Evolutionary conservation across 2,888 invertebrate genomes (phyloP).

Genomic region (Biston betularia): DNA sequence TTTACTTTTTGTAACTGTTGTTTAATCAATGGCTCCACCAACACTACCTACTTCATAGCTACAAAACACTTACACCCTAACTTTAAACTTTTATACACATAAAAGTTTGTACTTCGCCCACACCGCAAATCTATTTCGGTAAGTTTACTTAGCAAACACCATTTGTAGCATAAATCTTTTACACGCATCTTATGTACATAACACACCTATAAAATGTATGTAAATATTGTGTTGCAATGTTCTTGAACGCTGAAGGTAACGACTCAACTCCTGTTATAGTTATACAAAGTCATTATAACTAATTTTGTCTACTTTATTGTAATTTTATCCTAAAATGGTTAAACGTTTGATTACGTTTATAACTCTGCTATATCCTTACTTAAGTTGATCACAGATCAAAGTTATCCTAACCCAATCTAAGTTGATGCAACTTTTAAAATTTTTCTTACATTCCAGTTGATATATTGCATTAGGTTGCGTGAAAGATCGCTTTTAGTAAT

Average conservation of each 20-base stretch:
- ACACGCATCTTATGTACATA: conserved; percentile 27
- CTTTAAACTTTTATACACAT: neutral
- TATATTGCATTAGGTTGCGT: too few relatives aligned
- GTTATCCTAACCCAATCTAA: conserved; percentile 6
- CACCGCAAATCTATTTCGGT: conserved; percentile 31
- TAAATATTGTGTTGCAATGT: conserved; percentile 53
- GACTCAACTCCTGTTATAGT: conserved; percentile 48
- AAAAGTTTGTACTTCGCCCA: conserved; percentile 14
- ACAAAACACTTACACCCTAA: neutral
- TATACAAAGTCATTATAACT: conserved; percentile 48
- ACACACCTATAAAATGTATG: conserved; percentile 43
- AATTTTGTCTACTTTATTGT: conserved; percentile 46
- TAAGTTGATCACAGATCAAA: too few relatives aligned
- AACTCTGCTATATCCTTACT: too few relatives aligned
- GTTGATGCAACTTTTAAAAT: conserved; percentile 5
- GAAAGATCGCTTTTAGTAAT: too few relatives aligned
- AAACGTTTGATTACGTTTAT: neutral
- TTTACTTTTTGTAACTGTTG: too few relatives aligned
- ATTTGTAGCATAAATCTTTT: conserved; percentile 35
- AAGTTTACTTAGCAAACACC: conserved; percentile 26
- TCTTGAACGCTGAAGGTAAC: conserved; percentile 51
- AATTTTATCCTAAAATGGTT: conserved; percentile 49
- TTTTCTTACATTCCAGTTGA: too few relatives aligned
- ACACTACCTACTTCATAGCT: neutral
- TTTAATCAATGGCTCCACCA: too few relatives aligned